Evolutionary conservation across 2,888 invertebrate genomes (phyloP), one percentile per base, ranked within the genome.

Genomic region (Graphium colonna): DNA sequence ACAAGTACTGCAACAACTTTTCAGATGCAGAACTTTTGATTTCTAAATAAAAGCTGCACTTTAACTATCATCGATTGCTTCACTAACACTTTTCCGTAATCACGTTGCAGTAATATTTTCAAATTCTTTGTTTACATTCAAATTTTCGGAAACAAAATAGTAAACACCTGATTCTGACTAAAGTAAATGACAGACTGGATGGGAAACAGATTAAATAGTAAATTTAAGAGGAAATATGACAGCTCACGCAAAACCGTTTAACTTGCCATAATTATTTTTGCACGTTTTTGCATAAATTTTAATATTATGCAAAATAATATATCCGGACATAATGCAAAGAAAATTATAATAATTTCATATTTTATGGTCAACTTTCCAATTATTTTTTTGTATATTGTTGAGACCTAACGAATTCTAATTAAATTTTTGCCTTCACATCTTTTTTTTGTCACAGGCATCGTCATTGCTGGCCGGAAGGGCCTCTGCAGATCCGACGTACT

Each of bases 181-280:
- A 9, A 26, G 16, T n/a, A 17, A 1, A 9, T 45, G 54, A 45
- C 36, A 45, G 9, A 54, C 54, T 54, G 50, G 45, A 10, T 41
- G 33, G 0, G 13, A 7, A 13, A 54, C 54, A 54, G 54, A 54
- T 50, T 50, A 54, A 43, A 43, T 52, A 42, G 47, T 16, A 16
- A 41, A 45, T 50, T 15, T 44, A 42, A 18, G 21, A 17, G 17
- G 43, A 10, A 21, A 39, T 40, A 10, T 49, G 49, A 53, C 50
- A 50, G 39, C 36, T 12, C 2, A 21, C 17, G 15, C 17, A 36
- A 41, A 40, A 17, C 13, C 38, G 15, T 12, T 17, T 21, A 18
- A n/a, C 16, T 21, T 44, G 44, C 48, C 28, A 53, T 17, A 9
- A 21, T 13, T 7, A 31, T 5, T 18, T 12, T 8, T 13, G n/a